Conservation (phyloP, 2,797 vertebrate genomes). For the Etheostoma nigrum region DNA sequence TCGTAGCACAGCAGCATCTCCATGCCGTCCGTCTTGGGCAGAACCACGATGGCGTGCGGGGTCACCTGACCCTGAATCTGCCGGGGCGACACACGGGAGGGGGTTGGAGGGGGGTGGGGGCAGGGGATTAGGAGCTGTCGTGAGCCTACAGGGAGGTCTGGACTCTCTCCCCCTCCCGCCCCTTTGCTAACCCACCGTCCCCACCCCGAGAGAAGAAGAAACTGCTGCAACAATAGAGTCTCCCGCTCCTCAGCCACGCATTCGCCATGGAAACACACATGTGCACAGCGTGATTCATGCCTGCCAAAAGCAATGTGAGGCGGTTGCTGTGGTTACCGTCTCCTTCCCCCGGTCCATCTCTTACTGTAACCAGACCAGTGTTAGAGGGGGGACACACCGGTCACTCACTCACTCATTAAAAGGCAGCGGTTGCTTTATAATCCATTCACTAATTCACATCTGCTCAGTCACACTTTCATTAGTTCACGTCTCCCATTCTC, state of each 20-base stretch:
- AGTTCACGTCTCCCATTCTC: not conserved
- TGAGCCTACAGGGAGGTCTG: constrained; percentile 27
- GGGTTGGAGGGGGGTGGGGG: constrained; percentile 53
- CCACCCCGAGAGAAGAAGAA: constrained; percentile 77
- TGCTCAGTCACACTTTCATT: not conserved
- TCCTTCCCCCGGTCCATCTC: constrained; percentile 34
- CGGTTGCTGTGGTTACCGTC: constrained; percentile 64
- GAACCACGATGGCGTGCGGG: constrained; percentile 98
- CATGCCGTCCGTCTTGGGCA: constrained; percentile 99
- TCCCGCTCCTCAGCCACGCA: constrained; percentile 61
- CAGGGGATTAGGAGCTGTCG: constrained; percentile 55
- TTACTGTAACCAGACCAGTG: constrained; percentile 56
- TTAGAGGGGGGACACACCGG: constrained; percentile 45
- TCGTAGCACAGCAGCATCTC: constrained; percentile 99
- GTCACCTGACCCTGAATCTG: constrained; percentile 99
- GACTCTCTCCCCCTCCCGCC: constrained; percentile 16
- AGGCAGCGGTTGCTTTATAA: not conserved
- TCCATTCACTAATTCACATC: not conserved
- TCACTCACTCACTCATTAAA: not conserved
- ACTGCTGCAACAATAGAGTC: constrained; percentile 85
- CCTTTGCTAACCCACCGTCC: constrained; percentile 25
- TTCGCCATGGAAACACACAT: constrained; percentile 67
- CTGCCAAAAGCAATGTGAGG: constrained; percentile 55
- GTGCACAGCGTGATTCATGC: constrained; percentile 55
- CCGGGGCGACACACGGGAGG: constrained; percentile 68